Evolutionary conservation across 2,888 invertebrate genomes (phyloP), one percentile per base, ranked within the genome.

Genomic region (Campaea margaritaria): DNA sequence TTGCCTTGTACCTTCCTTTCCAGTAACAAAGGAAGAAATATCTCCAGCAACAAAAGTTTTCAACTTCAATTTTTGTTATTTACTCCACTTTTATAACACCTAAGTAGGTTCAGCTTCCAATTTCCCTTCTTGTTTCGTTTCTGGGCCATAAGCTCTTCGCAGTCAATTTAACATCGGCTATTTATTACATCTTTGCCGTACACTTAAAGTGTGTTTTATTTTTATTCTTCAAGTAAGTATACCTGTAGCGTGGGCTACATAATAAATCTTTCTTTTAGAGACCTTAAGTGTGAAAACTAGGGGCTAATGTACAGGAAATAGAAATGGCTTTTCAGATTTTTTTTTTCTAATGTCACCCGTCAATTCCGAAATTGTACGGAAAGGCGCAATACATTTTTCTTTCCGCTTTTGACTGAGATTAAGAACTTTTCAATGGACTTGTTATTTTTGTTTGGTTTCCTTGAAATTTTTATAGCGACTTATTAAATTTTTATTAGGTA

Each of bases 91-190:
- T 60, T 55, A 60, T 55, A 63, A 44, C 57, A 64, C 62, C 56
- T 64, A 64, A 64, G 56, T 64, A 54, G 41, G 58, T 61, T 52
- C 47, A 53, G 58, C 65, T 59, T 68, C 74, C 74, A 76, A 83
- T 79, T 75, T 78, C 75, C 79, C 79, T 78, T 78, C 80, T 78
- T 79, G 69, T 67, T 81, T 78, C 81, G 78, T 82, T 83, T 87
- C 82, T 75, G 84, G 81, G 73, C 85, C 84, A 85, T 89, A 87
- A 88, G 83, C 80, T 83, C 83, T 87, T 85, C 82, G 72, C 89
- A 88, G 85, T 87, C 89, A 90, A 90, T 90, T 90, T 88, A 90
- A 89, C 88, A 85, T 86, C 78, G 78, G 86, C 82, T 87, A 89
- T 89, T 89, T 89, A 89, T 89, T 86, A 80, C 86, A 74, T 83